phyloP scores from a whole-genome alignment of 2,797 vertebrate genomes.

The Artibeus jamaicensis region DNA sequence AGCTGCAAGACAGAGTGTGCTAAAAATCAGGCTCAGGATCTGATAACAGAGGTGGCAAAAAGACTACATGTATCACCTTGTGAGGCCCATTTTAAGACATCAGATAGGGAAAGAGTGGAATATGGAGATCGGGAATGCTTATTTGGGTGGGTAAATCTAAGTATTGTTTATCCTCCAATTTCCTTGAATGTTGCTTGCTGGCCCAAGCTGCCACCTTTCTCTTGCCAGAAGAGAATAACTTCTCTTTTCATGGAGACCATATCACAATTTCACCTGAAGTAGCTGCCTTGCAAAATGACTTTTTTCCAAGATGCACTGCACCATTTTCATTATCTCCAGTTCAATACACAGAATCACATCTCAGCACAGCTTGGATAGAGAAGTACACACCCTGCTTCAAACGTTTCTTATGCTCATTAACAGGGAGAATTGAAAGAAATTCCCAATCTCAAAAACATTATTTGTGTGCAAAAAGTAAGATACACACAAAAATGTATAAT shows the following conservation, averaged over 20 bases:
- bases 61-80: conserved; percentile 11
- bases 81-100: not conserved
- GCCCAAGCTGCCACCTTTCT: not conserved
- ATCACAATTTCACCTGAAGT: not conserved
- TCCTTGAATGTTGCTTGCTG: not conserved
- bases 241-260: not conserved
- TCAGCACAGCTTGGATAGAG: not conserved
- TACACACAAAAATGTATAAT: not conserved
- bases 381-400: not conserved
- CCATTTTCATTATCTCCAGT: not conserved
- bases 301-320: not conserved
- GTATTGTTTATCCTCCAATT: not conserved
- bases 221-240: conserved; percentile 14
- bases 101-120: conserved; percentile 20
- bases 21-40: conserved; percentile 5
- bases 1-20: not conserved
- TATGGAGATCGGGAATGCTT: conserved; percentile 18
- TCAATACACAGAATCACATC: conserved; percentile 13
- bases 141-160: not conserved
- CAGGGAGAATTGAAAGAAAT: not conserved
- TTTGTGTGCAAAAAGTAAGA: conserved; percentile 6
- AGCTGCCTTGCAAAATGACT: not conserved
- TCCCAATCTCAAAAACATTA: not conserved
- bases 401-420: not conserved
- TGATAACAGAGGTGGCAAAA: not conserved